Base-by-base conservation (phyloP, 2,113 vertebrate species). In the Deroptyus accipitrinus region DNA sequence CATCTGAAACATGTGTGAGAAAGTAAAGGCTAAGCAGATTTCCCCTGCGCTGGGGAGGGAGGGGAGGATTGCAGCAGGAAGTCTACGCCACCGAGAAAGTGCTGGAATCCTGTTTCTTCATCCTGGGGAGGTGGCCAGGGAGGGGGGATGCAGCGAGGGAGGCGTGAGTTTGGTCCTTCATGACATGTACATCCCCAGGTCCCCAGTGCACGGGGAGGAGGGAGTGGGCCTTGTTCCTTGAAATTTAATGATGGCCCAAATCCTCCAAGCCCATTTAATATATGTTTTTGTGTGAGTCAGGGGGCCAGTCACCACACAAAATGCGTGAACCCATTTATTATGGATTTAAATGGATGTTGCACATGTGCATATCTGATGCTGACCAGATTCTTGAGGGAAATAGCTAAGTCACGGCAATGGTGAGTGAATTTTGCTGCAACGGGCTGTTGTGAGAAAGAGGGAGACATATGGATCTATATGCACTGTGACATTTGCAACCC, bases 1-100 rank as follows among this genome's bases (percentile, higher is more conserved):
- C 95, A 95, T 98, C 97, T 97, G 98, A 98, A 97, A 94, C 96
- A 87, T 88, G 95, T 95, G 97, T 97, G 98, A 98, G 97, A 98
- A 97, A 97, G 91, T 93, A 91, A 90, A 97, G 96, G 94, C 95
- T 92, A 96, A 95, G 95, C 96, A 96, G 92, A 97, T 97, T 96
- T 92, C 83, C 80, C 80, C 95, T 94, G 89, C 3, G 6, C 92
- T 46, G 74, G 83, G 27, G 27, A 66, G 86, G 81, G 82, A 80
- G 63, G 57, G 83, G 87, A 79, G 87, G 74, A 64, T 86, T 94
- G 88, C 80, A 88, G 86, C 95, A 96, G 95, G 96, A 97, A 96
- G 92, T 87, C 92, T 86, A 92, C n/a, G 23, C 91, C 69, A 91
- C 84, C 8, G 11, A 84, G 84, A 95, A 96, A 97, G 95, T 70